Evolutionary conservation across 2,113 vertebrate genomes (phyloP), one percentile per base, ranked within the genome.

Genomic region (Raja brachyura): DNA sequence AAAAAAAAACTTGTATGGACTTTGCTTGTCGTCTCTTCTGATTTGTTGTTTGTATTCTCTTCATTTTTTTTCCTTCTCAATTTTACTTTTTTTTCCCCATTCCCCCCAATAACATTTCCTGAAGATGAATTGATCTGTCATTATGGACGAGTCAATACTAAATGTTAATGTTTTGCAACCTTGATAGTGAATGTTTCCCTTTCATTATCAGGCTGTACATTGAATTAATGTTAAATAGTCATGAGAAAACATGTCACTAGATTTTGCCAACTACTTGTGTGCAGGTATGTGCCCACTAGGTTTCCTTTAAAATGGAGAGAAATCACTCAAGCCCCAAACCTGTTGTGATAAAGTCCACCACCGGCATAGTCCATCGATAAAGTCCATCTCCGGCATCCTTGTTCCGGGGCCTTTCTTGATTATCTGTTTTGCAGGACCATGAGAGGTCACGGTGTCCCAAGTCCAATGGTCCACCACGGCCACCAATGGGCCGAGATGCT

Each of bases 1-100:
- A 96, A 31, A 14, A 14, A 59, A 66, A 0, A 10, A 8, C 63
- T 66, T 66, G 13, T 70, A 86, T 56, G 0, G 6, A 93, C 54
- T 66, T 20, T 70, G 28, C 9, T 48, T 31, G 14, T 22, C 59
- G 39, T 28, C 66, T 9, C 20, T 10, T 22, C 48, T 83, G 7
- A 11, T 20, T 83, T 83, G 79, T 54, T 83, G 48, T 83, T 28
- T 25, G 20, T 59, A 22, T 25, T 22, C 48, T 54, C 79, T 48
- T 48, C 11, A 14, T 83, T 81, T 54, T 7, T 10, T 56, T 22
- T 22, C 2, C n/a, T 76, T 77, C 9, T 14, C 10, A 73, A 73
- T 14, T 16, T 77, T 11, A 14, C 31, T 8, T 20, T 56, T 0
- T 3, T 6, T 2, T 0, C 7, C 3, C 48, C 54, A 28, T 28